Conservation (phyloP, 2,797 vertebrate species). For the Halcyon chelicuti region DNA sequence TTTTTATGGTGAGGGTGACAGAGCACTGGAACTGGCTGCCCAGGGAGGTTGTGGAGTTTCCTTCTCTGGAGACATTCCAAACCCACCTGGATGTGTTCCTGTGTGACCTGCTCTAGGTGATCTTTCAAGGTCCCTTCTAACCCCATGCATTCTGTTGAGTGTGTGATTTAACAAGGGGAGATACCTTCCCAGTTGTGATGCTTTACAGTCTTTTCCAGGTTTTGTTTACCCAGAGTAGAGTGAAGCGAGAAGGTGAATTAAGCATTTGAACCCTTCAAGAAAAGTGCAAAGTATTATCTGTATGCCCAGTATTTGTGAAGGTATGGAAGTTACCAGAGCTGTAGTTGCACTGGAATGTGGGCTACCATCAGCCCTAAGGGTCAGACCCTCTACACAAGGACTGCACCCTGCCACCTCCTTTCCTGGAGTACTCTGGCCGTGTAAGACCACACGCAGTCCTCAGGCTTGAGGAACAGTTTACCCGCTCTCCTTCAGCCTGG, state of each 20-base stretch:
- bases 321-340: neutral
- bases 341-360: neutral
- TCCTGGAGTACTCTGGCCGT: neutral
- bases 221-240: neutral
- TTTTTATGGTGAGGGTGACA: too few species aligned
- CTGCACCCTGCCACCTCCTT: neutral
- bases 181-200: neutral
- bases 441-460: neutral
- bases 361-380: neutral
- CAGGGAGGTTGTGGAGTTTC: too few species aligned
- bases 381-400: neutral
- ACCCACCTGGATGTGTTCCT: too few species aligned
- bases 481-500: neutral
- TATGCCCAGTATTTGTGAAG: neutral
- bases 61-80: too few species aligned
- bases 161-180: neutral
- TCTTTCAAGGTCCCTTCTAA: too few species aligned
- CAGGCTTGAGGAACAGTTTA: neutral
- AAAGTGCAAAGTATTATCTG: neutral
- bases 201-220: neutral
- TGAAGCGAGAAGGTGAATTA: neutral
- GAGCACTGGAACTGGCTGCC: too few species aligned
- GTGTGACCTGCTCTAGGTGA: too few species aligned
- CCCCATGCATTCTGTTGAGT: too few species aligned
- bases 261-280: neutral